Conservation (phyloP, 2,113 vertebrate genomes). For the Climacteris rufus region DNA sequence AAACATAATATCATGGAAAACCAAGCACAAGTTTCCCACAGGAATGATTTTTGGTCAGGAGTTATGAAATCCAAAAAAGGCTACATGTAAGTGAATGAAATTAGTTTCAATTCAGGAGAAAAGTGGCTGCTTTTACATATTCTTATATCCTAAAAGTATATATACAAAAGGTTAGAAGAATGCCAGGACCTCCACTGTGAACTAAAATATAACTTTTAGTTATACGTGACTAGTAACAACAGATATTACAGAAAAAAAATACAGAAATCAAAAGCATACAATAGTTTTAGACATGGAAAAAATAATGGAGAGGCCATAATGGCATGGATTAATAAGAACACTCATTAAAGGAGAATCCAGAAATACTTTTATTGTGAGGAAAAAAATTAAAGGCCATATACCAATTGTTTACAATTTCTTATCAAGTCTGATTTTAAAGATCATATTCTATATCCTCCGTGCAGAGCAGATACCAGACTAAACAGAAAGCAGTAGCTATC, state of each 20-base stretch:
- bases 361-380: not conserved
- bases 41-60: not conserved
- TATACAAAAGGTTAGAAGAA: not conserved
- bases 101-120: accelerated
- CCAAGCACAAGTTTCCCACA: not conserved
- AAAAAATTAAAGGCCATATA: not conserved
- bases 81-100: not conserved
- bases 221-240: not conserved
- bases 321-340: not conserved
- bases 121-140: not conserved
- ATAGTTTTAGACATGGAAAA: not conserved
- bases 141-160: not conserved
- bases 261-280: not conserved
- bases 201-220: not conserved
- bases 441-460: not conserved
- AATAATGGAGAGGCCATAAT: not conserved
- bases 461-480: not conserved
- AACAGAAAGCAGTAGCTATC: not conserved
- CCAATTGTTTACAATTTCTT: not conserved
- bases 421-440: not conserved
- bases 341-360: not conserved
- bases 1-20: not conserved
- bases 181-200: not conserved
- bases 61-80: not conserved
- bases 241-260: not conserved